Evolutionary conservation across 2,888 invertebrate species (phyloP), one percentile per base, ranked within the genome.

Genomic region (Ormyrus nitidulus): DNA sequence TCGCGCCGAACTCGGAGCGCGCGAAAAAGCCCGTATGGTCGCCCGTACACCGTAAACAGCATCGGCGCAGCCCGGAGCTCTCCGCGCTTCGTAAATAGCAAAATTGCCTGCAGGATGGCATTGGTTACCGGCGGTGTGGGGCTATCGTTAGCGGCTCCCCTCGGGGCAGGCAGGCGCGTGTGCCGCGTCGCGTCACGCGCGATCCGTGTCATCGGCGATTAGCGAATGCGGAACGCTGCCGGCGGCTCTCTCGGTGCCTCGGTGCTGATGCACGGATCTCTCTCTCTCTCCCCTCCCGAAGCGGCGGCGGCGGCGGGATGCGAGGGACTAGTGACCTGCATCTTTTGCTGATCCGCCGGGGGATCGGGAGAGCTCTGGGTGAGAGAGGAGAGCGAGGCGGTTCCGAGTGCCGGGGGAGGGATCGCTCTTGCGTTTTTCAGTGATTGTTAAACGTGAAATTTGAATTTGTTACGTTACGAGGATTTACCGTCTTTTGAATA

Each of bases 191-290:
- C 84, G 84, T 85, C 84, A 83, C 83, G 84, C 82, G 84, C 80
- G 85, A 86, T 86, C 82, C 86, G 85, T 85, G 85, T 85, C 86
- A 85, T 82, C 84, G 85, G 83, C 85, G 85, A 86, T 86, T 84
- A 84, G 74, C 59, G 82, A 84, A 85, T 84, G 84, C 84, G 84
- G 83, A 84, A 84, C 84, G 82, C 78, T 74, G 69, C 77, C 51
- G 13, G 19, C 6, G 46, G 49, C 19, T 13, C 19, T 13, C 58
- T 65, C 66, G 34, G 11, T 58, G 6, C 11, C 11, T 48, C 53
- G 6, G 5, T 49, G 34, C 34, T 34, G 34, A 34, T 34, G 34
- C 34, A 34, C 34, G 34, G 34, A 34, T 54, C 13, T 56, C 13
- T 56, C 66, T 56, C 66, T 59, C 75, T 2, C 19, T 19, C 13